Evolutionary conservation across 1,140 invertebrate species (phyloP), one percentile per base, ranked within the genome.

Genomic region (Nebria ingens): DNA sequence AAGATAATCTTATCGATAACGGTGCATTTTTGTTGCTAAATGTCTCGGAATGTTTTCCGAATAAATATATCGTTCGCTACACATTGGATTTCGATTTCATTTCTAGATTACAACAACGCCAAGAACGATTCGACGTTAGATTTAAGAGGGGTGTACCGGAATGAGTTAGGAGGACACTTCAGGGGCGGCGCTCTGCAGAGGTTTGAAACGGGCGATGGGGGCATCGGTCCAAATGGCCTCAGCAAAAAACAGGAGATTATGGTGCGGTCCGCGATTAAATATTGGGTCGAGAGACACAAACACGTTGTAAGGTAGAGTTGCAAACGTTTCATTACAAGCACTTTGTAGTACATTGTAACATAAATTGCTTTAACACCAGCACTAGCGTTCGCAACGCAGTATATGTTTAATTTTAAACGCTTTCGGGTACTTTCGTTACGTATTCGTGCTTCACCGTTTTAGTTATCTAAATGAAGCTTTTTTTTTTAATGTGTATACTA

Each of bases 261-360:
- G 64, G 87, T 89, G 1, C 74, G 87, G 61, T 89, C 86, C 22
- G 86, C 87, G 40, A 91, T 90, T 56, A 89, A 89, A 62, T 90
- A 91, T 63, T 91, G 88, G 88, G 88, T 91, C 1, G 88, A 91
- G 64, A 71, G 87, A 42, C 88, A 91, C 67, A 91, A 90, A 66
- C 87, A 90, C 64, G 83, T 90, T 52, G 87, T 90, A 22, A 83
- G 84, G 86, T 87, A 65, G 73, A n/a, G n/a, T n/a, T n/a, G n/a
- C n/a, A n/a, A n/a, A n/a, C n/a, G n/a, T n/a, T n/a, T n/a, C n/a
- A n/a, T n/a, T n/a, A n/a, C n/a, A n/a, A n/a, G n/a, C n/a, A n/a
- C n/a, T n/a, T n/a, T n/a, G n/a, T n/a, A n/a, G n/a, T n/a, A n/a
- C n/a, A n/a, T n/a, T n/a, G n/a, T n/a, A n/a, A n/a, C n/a, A n/a